Base-by-base conservation (phyloP, 2,888 invertebrate genomes). In the Baccha elongata region DNA sequence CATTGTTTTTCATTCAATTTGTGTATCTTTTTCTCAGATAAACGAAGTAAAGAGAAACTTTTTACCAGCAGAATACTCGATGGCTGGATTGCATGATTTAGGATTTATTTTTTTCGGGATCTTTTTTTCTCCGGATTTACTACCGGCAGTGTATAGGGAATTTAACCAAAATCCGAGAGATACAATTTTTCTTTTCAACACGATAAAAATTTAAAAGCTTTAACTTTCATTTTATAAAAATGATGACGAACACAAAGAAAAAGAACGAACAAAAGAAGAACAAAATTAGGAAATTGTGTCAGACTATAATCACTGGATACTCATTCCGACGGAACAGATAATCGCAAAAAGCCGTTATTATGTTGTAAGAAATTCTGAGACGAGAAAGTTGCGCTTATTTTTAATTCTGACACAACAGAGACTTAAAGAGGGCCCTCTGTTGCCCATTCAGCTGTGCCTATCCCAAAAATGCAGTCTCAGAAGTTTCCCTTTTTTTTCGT, bases 171-270 rank as follows among this genome's bases (percentile, higher is more conserved):
- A 17, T 23, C 23, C 23, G n/a, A 64, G 23, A 71, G 21, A 26
- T 40, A 35, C n/a, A n/a, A n/a, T n/a, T n/a, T n/a, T 15, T 23
- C 15, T 37, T 11, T 29, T 40, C 15, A 37, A 52, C 64, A 40
- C 29, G 26, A 48, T 37, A 50, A 62, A 19, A 13, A 40, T 2
- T 42, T 15, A 32, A 50, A 46, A 50, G 62, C 46, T 76, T 67
- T 48, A 81, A 83, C 83, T 83, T 83, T 83, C 83, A 72, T 83
- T 83, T 83, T 76, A 72, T 67, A 68, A 26, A 53, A 83, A 83
- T 46, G 46, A 62, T 62, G 23, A 15, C 60, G 5, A 13, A 40
- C 21, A 29, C 40, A 17, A 10, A 35, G 19, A 48, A 10, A 35
- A 32, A 37, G 29, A 62, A 29, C n/a, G 8, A 5, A 53, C 17